Conservation (phyloP, 2,888 invertebrate species). For the Cylloceria caligata region DNA sequence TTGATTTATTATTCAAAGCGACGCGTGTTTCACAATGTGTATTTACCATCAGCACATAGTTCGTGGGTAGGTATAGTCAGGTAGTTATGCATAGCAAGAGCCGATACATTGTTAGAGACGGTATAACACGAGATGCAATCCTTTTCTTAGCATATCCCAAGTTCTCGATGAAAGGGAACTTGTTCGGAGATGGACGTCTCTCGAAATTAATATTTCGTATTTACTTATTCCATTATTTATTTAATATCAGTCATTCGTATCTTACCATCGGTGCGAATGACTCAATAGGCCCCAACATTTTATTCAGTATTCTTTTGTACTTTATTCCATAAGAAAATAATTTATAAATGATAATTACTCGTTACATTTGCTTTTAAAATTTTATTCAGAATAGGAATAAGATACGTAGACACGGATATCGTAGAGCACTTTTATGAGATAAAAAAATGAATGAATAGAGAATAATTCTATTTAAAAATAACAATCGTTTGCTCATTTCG, state of each 20-base stretch:
- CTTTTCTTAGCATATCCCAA: constrained; percentile 11
- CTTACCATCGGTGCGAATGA: background rate
- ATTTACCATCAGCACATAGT: constrained; percentile 79
- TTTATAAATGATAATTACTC: no score
- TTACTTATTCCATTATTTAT: background rate
- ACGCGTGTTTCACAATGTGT: constrained; percentile 85
- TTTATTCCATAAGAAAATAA: background rate
- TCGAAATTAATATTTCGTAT: background rate
- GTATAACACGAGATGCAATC: constrained; percentile 18
- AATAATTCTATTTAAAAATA: no score
- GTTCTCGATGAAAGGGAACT: constrained; percentile 4
- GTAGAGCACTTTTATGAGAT: no score
- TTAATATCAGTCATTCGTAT: background rate
- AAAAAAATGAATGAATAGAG: background rate
- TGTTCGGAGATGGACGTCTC: background rate
- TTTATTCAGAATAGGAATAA: no score
- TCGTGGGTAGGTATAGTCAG: constrained; percentile 31
- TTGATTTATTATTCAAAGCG: constrained; percentile 85
- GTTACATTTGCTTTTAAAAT: background rate
- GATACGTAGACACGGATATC: no score
- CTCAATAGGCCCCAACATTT: background rate
- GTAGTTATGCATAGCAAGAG: constrained; percentile 48
- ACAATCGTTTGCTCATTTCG: no score
- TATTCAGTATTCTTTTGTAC: background rate
- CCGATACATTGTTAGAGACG: constrained; percentile 21